phyloP scores from a whole-genome alignment of 2,113 vertebrate species.

The Mionectes macconnelli region DNA sequence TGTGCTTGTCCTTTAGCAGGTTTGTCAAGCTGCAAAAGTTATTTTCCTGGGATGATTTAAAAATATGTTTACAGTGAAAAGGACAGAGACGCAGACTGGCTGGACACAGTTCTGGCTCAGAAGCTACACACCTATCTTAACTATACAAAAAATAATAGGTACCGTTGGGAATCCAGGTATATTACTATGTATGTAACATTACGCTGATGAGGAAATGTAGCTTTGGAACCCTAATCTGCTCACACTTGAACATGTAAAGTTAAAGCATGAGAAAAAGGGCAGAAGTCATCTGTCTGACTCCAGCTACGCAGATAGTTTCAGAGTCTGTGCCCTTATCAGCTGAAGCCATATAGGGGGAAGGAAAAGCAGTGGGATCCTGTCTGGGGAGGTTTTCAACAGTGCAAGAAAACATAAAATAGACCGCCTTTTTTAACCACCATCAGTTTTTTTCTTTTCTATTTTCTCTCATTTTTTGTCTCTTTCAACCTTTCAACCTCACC shows the following conservation, averaged over 20 bases:
- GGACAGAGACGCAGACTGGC: not conserved
- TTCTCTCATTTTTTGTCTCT: not conserved
- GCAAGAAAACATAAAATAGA: not conserved
- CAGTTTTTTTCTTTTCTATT: not conserved
- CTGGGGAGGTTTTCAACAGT: not conserved
- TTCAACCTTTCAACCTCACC: not conserved
- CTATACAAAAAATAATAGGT: not conserved
- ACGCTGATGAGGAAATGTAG: not conserved
- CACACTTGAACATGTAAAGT: fast-evolving
- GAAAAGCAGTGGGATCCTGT: not conserved
- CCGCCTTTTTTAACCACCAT: not conserved
- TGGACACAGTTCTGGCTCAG: not conserved
- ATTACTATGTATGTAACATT: not conserved
- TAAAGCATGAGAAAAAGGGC: not conserved
- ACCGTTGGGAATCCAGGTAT: not conserved
- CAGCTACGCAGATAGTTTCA: not conserved
- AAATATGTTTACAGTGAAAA: not conserved
- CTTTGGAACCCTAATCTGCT: not conserved
- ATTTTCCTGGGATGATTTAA: not conserved
- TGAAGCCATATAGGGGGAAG: not conserved
- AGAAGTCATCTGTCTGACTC: not conserved
- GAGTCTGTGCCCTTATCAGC: not conserved
- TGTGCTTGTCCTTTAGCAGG: not conserved
- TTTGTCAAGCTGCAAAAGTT: not conserved
- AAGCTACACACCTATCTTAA: not conserved